phyloP scores from a whole-genome alignment of 2,113 vertebrate species.

The Lampris incognitus region DNA sequence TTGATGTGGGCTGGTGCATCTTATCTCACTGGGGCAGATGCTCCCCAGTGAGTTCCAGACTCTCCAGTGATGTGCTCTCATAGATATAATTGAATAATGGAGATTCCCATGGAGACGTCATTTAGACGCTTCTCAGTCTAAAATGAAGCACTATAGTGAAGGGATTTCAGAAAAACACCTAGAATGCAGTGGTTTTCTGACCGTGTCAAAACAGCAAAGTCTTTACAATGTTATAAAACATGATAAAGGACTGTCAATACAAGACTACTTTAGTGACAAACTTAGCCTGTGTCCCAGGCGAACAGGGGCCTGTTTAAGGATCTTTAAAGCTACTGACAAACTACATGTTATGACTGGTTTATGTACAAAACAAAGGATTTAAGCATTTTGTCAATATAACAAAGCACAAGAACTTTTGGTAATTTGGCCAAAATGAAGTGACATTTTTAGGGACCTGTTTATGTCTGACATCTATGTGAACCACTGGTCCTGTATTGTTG shows the following conservation, averaged over 20 bases:
- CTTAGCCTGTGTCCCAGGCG: too few species aligned
- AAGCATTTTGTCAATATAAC: not conserved
- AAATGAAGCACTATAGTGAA: conserved; percentile 1
- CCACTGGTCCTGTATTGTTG: conserved; percentile 47
- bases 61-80: conserved; percentile 26
- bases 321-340: too few species aligned
- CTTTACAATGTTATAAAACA: too few species aligned
- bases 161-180: too few species aligned
- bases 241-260: too few species aligned
- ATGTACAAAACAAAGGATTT: not conserved
- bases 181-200: too few species aligned
- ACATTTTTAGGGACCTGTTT: conserved; percentile 22
- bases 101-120: conserved; percentile 61
- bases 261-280: too few species aligned
- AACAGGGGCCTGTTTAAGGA: too few species aligned
- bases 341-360: too few species aligned
- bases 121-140: conserved; percentile 13
- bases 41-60: conserved; percentile 66
- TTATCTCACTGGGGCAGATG: conserved; percentile 74
- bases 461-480: conserved; percentile 6
- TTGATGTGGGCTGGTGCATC: conserved; percentile 56
- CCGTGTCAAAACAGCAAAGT: too few species aligned
- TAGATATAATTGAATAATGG: conserved; percentile 60
- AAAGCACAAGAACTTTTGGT: not conserved
- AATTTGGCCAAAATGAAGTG: conserved; percentile 2